A percentile compares a stretch with the other conserved stretches of the same genome.
Conservation (phyloP, 1,140 invertebrate species). For the Diplogasteroides magnus region DNA sequence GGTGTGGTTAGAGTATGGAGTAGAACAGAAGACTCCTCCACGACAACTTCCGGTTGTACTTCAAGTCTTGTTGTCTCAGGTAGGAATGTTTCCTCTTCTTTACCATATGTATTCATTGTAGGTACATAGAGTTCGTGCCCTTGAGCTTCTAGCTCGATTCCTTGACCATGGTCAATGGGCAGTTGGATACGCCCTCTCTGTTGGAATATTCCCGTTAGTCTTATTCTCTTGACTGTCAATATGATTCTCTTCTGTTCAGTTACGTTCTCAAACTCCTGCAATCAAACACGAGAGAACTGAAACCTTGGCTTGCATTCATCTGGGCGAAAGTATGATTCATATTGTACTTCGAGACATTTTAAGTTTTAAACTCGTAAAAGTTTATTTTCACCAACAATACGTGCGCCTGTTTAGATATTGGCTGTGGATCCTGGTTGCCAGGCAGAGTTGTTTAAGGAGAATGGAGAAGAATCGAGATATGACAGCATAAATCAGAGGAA, state of each 20-base stretch:
- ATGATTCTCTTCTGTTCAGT: conserved; percentile 59
- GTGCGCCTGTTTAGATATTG: conserved; percentile 67
- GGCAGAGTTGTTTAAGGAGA: conserved; percentile 86
- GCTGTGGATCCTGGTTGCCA: conserved; percentile 83
- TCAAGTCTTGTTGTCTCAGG: conserved; percentile 89
- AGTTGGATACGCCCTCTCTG: conserved; percentile 83
- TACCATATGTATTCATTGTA: neutral
- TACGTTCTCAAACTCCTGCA: conserved; percentile 89
- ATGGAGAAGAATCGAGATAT: conserved; percentile 59
- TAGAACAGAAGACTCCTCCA: conserved; percentile 59
- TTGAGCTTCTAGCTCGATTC: conserved; percentile 89
- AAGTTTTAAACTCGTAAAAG: too few species aligned
- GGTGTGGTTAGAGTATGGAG: conserved; percentile 26
- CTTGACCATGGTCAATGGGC: conserved; percentile 93
- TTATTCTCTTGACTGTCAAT: neutral
- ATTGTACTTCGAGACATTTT: too few species aligned
- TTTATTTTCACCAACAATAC: neutral
- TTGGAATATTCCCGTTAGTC: conserved; percentile 76
- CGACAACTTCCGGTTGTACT: conserved; percentile 95
- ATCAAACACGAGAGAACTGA: conserved; percentile 81
- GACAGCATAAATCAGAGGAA: neutral
- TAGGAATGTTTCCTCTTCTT: conserved; percentile 53
- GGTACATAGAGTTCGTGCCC: conserved; percentile 77
- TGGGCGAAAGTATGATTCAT: conserved; percentile 74
- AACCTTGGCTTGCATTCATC: conserved; percentile 88